Evolutionary conservation across 2,888 invertebrate species (phyloP).

Genomic region (Melangyna quadrimaculata): DNA sequence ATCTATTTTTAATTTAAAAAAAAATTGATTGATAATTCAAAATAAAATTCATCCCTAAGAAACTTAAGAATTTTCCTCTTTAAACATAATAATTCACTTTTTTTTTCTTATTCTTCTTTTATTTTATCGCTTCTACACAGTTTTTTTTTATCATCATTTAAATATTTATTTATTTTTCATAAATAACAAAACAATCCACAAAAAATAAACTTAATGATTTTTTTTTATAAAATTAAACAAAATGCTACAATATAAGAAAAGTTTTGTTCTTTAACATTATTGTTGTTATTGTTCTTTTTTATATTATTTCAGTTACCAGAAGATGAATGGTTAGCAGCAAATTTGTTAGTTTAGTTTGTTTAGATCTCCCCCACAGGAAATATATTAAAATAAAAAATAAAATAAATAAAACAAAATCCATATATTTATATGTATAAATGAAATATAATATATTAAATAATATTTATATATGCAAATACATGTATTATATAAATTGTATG

Average conservation of each 20-base stretch:
- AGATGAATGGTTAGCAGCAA: constrained; percentile 94
- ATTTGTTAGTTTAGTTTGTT: constrained; percentile 88
- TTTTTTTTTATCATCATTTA: constrained; percentile 1
- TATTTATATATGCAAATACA: constrained; percentile 49
- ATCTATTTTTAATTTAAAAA: neutral
- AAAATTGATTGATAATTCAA: constrained; percentile 1
- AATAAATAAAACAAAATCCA: constrained; percentile 18
- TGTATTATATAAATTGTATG: constrained; percentile 48
- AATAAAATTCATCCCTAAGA: neutral
- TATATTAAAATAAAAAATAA: constrained; percentile 32
- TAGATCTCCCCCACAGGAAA: constrained; percentile 45
- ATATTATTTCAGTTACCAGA: constrained; percentile 88
- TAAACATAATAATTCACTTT: neutral
- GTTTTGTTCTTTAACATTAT: constrained; percentile 54
- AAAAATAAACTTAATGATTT: constrained; percentile 25
- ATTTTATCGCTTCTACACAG: constrained; percentile 51
- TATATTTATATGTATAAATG: constrained; percentile 42
- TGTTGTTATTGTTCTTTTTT: constrained; percentile 74
- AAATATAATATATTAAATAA: constrained; percentile 29
- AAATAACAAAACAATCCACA: constrained; percentile 15
- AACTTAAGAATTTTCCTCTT: neutral
- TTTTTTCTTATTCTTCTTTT: neutral
- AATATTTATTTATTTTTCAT: constrained; percentile 11
- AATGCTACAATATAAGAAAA: constrained; percentile 37
- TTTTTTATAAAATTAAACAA: constrained; percentile 4